phyloP scores from a whole-genome alignment of 2,113 vertebrate genomes.

The Peromyscus californicus region DNA sequence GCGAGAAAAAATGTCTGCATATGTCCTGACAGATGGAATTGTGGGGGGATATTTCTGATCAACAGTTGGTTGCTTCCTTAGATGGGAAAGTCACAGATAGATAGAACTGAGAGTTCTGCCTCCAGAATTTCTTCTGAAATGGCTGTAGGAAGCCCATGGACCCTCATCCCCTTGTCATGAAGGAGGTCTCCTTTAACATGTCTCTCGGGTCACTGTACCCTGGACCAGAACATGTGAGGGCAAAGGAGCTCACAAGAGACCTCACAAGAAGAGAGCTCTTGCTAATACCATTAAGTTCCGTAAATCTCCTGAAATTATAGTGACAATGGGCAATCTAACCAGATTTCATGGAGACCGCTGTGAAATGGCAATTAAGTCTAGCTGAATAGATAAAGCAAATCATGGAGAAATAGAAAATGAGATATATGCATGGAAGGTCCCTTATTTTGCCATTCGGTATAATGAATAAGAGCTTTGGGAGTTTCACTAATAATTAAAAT shows the following conservation, averaged over 20 bases:
- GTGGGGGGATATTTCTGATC: background rate
- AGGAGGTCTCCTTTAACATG: background rate
- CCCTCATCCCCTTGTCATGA: background rate
- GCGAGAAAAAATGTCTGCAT: background rate
- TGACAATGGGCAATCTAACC: conserved; percentile 71
- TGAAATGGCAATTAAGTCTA: conserved; percentile 80
- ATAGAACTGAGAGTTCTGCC: background rate
- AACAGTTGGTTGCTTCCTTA: background rate
- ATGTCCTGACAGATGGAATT: background rate
- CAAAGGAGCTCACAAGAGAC: conserved; percentile 15
- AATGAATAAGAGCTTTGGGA: conserved; percentile 76
- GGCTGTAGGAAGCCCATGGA: background rate
- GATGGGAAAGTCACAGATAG: background rate
- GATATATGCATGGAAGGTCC: conserved; percentile 54
- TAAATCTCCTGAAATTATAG: conserved; percentile 65
- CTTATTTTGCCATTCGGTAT: conserved; percentile 75
- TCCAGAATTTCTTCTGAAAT: background rate
- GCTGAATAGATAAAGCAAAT: conserved; percentile 75
- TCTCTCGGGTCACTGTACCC: background rate
- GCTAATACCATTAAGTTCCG: conserved; percentile 63
- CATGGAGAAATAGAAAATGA: conserved; percentile 71
- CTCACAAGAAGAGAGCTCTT: conserved; percentile 31
- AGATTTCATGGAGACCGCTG: conserved; percentile 76
- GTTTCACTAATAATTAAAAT: conserved; percentile 73
- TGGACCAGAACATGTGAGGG: background rate